phyloP scores from a whole-genome alignment of 2,888 invertebrate species.

The Chironomus riparius region DNA sequence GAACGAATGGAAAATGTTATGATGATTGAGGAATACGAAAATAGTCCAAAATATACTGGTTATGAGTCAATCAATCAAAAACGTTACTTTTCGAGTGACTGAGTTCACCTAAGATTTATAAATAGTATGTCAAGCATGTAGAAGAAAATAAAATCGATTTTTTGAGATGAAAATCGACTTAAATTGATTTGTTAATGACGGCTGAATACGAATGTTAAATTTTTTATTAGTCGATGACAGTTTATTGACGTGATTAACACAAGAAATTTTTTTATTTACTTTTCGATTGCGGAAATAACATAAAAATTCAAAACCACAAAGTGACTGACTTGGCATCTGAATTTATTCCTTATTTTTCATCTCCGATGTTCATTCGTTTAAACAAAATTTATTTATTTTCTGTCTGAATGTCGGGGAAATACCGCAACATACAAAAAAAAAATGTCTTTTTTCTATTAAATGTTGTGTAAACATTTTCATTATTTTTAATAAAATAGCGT shows the following conservation, averaged over 20 bases:
- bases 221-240: neutral
- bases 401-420: too few relatives aligned
- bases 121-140: neutral
- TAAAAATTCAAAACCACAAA: neutral
- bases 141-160: neutral
- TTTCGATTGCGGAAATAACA: neutral
- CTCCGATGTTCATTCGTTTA: too few relatives aligned
- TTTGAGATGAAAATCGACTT: neutral
- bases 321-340: neutral
- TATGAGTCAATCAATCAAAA: conserved; percentile 19
- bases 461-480: neutral
- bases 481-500: neutral
- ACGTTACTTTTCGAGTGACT: neutral
- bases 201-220: neutral
- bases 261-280: neutral
- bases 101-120: neutral
- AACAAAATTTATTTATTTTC: too few relatives aligned
- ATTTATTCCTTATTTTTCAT: neutral
- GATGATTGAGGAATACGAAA: conserved; percentile 17
- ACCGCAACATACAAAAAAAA: too few relatives aligned
- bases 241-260: neutral
- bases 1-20: conserved; percentile 13
- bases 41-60: neutral
- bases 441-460: neutral
- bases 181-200: too few relatives aligned